Evolutionary conservation across 2,113 vertebrate genomes (phyloP).

Genomic region (Menura novaehollandiae): DNA sequence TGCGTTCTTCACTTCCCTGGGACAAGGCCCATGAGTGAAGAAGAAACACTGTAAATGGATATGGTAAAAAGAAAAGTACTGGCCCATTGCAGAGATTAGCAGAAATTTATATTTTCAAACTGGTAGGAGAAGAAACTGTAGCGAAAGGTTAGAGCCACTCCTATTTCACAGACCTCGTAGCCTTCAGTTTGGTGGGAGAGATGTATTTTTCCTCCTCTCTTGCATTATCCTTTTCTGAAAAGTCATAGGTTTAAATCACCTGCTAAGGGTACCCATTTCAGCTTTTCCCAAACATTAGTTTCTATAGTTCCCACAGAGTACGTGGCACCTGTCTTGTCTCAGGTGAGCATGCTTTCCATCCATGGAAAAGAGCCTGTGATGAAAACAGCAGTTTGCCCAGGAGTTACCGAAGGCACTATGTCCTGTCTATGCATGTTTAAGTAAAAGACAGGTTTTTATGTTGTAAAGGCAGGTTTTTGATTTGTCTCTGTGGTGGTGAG

Average conservation of each 20-base stretch:
- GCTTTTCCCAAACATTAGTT: background rate
- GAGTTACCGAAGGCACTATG: background rate
- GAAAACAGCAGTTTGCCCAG: background rate
- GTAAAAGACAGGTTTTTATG: background rate
- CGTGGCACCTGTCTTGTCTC: background rate
- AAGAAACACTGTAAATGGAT: background rate
- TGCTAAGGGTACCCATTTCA: background rate
- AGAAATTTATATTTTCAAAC: background rate
- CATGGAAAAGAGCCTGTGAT: fast-evolving
- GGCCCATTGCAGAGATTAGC: too few relatives aligned
- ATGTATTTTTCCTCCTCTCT: background rate
- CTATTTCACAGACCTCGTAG: background rate
- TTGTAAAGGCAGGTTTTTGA: background rate
- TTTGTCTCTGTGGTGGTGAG: background rate
- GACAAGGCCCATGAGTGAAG: background rate
- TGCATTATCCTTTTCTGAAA: background rate
- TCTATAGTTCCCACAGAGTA: background rate
- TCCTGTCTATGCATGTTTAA: background rate
- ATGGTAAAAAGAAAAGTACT: background rate
- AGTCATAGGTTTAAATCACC: background rate
- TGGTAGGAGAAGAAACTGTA: background rate
- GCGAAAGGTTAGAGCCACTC: background rate
- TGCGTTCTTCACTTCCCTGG: background rate
- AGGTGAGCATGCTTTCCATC: background rate
- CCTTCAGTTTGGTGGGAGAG: background rate